A percentile compares a stretch with the other conserved stretches of the same genome.
phyloP scores from a whole-genome alignment of 2,888 invertebrate genomes.

The Autographa gamma region DNA sequence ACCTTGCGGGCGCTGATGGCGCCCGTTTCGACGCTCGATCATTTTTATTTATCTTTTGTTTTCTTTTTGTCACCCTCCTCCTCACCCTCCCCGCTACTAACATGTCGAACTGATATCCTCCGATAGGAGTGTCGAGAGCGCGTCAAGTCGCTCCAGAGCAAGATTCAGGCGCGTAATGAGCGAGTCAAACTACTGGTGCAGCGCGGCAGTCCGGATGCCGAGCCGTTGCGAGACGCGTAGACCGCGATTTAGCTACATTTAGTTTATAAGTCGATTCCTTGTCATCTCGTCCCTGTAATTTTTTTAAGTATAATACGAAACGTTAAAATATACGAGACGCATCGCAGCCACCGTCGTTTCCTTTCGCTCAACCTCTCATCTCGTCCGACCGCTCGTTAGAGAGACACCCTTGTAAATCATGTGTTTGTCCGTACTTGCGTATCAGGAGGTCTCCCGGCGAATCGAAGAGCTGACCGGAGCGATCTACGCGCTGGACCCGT shows the following conservation, averaged over 20 bases:
- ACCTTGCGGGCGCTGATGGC: conserved; percentile 72
- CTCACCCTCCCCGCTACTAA: conserved; percentile 79
- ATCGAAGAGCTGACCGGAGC: conserved; percentile 92
- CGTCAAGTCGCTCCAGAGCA: conserved; percentile 95
- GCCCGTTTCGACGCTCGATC: conserved; percentile 55
- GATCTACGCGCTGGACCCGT: conserved; percentile 93
- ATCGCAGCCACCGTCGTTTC: conserved; percentile 82
- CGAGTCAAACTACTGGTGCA: conserved; percentile 96
- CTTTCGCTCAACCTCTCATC: conserved; percentile 71
- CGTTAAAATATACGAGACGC: conserved; percentile 82
- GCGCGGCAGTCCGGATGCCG: conserved; percentile 95
- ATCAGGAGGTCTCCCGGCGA: conserved; percentile 92
- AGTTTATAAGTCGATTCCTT: conserved; percentile 76
- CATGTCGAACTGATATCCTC: conserved; percentile 83
- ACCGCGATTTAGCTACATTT: conserved; percentile 63
- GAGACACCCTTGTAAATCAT: conserved; percentile 83
- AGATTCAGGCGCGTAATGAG: conserved; percentile 96
- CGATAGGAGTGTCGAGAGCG: conserved; percentile 95
- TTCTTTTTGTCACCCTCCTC: conserved; percentile 82
- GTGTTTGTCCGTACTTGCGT: conserved; percentile 88
- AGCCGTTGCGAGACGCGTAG: conserved; percentile 92
- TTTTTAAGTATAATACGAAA: conserved; percentile 73
- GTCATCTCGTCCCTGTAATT: conserved; percentile 75
- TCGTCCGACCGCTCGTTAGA: conserved; percentile 65
- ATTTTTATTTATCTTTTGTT: conserved; percentile 77